Base-by-base conservation (phyloP, 2,797 vertebrate species). In the Spinus olivaceus region DNA sequence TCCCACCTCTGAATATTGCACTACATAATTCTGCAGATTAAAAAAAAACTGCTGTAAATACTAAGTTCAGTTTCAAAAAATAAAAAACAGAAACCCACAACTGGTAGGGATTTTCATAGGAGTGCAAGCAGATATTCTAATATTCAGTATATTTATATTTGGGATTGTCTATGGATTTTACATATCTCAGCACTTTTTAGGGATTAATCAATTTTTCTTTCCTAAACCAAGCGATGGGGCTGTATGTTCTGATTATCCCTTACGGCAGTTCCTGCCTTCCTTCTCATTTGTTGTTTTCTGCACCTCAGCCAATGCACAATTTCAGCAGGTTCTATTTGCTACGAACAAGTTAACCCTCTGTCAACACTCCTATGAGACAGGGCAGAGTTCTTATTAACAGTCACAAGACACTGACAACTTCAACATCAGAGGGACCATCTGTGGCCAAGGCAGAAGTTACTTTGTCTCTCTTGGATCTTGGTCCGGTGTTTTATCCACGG, bases 141-240 rank as follows among this genome's bases (percentile, higher is more conserved):
- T 85, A 86, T 88, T 86, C 2, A 5, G 27, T 86, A 22, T 86
- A 82, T 84, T 94, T 87, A 41, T 89, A 69, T 64, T 72, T 54
- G 39, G 30, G 42, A 21, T 86, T 95, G 93, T 94, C 71, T 85
- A 24, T 39, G 51, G 46, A 53, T 91, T 92, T 92, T 88, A 76
- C 27, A 22, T 76, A 76, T 76, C 81, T 86, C 71, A 93, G 77
- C 57, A 92, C 32, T 32, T 95, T 65, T 53, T 53, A 88, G 86
- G 33, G 49, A 80, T 86, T 85, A 72, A 91, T 86, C 64, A 73
- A 44, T 86, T 80, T 90, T 84, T 90, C 67, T 80, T 86, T 76
- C 56, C 16, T 67, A 80, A 86, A 37, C 15, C 27, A 80, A 37
- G 49, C 3, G 7, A 70, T 1, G 35, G 39, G 25, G 24, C 32